Evolutionary conservation across 2,888 invertebrate genomes (phyloP).

Genomic region (Yponomeuta plumbellus): DNA sequence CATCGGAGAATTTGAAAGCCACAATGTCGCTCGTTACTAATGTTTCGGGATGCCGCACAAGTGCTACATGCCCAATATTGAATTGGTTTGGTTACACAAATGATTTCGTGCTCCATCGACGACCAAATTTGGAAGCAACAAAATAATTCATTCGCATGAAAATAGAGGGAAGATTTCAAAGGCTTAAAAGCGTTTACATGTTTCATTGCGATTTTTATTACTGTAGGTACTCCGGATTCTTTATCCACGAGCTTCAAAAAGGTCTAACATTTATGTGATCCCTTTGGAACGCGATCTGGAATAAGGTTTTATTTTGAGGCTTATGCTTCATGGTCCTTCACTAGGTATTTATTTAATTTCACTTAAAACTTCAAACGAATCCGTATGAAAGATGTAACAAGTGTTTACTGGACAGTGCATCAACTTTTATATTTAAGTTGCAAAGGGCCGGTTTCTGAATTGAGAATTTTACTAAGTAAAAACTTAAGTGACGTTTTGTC

Average conservation of each 20-base stretch:
- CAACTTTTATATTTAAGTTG: not conserved
- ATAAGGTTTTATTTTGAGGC: not conserved
- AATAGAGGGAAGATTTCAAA: constrained; percentile 4
- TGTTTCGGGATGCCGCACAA: constrained; percentile 59
- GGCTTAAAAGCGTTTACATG: constrained; percentile 1
- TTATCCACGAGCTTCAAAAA: constrained; percentile 5
- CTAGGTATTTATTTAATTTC: too few species aligned
- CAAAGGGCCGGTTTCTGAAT: too few species aligned
- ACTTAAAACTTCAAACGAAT: not conserved
- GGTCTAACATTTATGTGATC: constrained; percentile 6
- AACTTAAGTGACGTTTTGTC: too few species aligned
- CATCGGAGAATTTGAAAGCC: constrained; percentile 47
- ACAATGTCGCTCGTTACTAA: constrained; percentile 47
- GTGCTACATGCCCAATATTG: constrained; percentile 54
- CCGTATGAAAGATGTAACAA: not conserved
- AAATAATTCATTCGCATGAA: constrained; percentile 8
- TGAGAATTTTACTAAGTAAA: too few species aligned
- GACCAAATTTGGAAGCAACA: not conserved
- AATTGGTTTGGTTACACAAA: constrained; percentile 55
- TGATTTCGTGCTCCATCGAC: constrained; percentile 3
- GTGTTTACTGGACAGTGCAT: not conserved
- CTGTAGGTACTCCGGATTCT: constrained; percentile 4
- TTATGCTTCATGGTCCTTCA: not conserved
- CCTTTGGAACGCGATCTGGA: not conserved
- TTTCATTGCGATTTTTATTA: constrained; percentile 9